Conservation (phyloP, 37 sponge, comb jelly and placozoan species). For the Diacarnus erythraeanus region DNA sequence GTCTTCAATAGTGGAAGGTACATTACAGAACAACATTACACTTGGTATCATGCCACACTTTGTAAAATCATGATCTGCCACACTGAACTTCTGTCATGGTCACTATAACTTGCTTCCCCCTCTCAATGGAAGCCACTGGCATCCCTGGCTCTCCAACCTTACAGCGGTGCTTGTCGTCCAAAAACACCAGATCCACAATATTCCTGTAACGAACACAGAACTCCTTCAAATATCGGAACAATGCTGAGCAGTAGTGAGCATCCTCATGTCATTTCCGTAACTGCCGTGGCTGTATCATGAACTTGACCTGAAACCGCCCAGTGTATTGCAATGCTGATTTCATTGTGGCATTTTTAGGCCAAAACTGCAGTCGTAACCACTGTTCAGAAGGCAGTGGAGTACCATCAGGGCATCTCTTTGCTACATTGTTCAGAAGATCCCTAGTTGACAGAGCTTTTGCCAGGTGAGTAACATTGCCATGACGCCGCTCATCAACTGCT, state of each 20-base stretch:
- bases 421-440: background rate
- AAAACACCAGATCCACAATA: background rate
- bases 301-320: conserved; percentile 23
- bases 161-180: conserved; percentile 11
- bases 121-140: conserved; percentile 18
- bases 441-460: conserved; percentile 17
- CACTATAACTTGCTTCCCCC: background rate
- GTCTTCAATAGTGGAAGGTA: background rate
- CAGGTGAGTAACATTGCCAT: conserved; percentile 31
- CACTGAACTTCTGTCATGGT: background rate
- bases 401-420: background rate
- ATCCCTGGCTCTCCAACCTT: conserved; percentile 23
- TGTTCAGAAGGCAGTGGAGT: conserved; percentile 15
- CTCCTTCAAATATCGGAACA: background rate
- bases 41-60: background rate
- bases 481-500: conserved; percentile 58
- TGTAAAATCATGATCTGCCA: conserved; percentile 31
- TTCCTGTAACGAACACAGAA: no score
- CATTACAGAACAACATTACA: background rate
- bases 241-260: conserved; percentile 28
- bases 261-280: conserved; percentile 34
- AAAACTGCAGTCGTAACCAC: conserved; percentile 38
- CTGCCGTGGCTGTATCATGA: conserved; percentile 43
- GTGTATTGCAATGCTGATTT: conserved; percentile 38
- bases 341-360: conserved; percentile 36